Conservation (phyloP, 2,888 invertebrate species). For the Lucinisca nassula region DNA sequence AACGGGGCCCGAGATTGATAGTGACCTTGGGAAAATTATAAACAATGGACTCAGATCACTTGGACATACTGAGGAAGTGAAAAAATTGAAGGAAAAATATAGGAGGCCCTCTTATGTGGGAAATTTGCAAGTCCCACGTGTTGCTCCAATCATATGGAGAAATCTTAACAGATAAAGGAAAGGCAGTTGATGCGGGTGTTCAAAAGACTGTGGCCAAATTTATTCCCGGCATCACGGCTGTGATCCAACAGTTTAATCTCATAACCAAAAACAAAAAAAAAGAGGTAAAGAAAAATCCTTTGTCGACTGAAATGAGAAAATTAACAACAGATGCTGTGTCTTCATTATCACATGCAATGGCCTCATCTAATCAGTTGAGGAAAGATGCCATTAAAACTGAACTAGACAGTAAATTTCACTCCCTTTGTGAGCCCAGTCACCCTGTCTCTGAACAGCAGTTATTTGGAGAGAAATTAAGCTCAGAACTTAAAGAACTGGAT, state of each 20-base stretch:
- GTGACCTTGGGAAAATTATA: neutral
- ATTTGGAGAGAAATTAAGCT: neutral
- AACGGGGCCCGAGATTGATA: neutral
- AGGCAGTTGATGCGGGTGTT: neutral
- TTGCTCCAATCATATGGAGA: neutral
- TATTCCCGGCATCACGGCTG: neutral
- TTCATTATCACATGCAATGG: neutral
- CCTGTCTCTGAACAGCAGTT: neutral
- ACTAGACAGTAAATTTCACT: neutral
- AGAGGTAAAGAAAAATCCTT: neutral
- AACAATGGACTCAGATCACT: neutral
- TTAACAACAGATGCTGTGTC: neutral
- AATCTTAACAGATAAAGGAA: neutral
- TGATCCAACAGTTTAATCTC: neutral
- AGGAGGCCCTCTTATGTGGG: neutral
- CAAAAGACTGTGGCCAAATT: constrained; percentile 1
- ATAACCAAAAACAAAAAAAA: neutral
- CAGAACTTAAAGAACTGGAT: neutral
- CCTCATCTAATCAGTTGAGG: neutral
- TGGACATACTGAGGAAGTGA: neutral
- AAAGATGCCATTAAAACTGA: neutral
- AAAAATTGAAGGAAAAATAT: neutral
- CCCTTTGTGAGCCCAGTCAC: neutral
- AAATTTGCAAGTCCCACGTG: neutral
- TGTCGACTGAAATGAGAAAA: neutral